Base-by-base conservation (phyloP, 2,113 vertebrate genomes). In the Ameiurus melas region DNA sequence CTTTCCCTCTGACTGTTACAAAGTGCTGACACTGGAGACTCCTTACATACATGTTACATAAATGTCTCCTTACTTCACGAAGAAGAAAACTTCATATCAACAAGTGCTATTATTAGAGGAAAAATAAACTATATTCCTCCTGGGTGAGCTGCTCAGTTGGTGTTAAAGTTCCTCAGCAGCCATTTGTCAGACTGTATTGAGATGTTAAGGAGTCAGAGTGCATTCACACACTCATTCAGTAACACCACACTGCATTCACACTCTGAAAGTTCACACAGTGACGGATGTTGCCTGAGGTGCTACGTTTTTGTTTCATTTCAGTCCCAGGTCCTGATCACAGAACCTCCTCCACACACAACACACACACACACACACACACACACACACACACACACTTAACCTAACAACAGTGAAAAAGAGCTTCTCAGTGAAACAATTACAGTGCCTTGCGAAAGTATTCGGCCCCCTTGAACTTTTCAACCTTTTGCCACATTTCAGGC, bases 221-320 rank as follows among this genome's bases (percentile, higher is more conserved):
- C 62, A 6, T 43, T 62, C 33, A 60, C 79, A 33, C 79, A 39
- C 80, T 80, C 89, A 36, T 58, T 81, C 3, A 13, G 53, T 22
- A 57, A 43, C 80, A 62, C 53, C 55, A 81, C 30, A 39, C 55
- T 36, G 33, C 17, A 39, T 60, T 82, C 53, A 82, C 79, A 60
- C 80, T 14, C 57, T 16, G 36, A 39, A 81, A 33, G 83, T 79
- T 88, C 86, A 84, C 79, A 84, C 68, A 80, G 60, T n/a, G 68
- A 86, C 0, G 12, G 58, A 86, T 83, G 77, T 66, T 83, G 64
- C 62, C 51, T 0, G 16, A 87, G 83, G 86, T 87, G 85, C 51
- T 19, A 58, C 82, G 86, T 86, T 88, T 90, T 43, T 88, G 83
- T 90, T 88, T 84, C 53, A 53, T 33, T 51, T 78, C 20, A 68